Base-by-base conservation (phyloP, 2,113 vertebrate species). In the Ctenodactylus gundi region DNA sequence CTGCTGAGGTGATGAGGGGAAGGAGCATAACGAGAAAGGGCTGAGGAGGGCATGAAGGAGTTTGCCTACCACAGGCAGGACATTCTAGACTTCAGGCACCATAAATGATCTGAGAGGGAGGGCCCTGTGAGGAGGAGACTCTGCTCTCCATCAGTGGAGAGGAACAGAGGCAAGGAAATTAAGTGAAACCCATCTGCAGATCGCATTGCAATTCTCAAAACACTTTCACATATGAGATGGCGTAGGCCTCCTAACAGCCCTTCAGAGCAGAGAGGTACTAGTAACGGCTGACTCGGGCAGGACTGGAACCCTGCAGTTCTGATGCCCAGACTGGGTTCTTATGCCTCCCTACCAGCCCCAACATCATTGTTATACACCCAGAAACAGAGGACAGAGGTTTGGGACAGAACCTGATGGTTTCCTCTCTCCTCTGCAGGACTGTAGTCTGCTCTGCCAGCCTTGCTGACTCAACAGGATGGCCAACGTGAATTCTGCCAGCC, bases 401-500 rank as follows among this genome's bases (percentile, higher is more conserved):
- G 29, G 44, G 27, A 7, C 31, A 18, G 27, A 0, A 5, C 60
- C 89, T 94, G 2, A 97, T 3, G 0, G 15, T 70, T 60, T 39
- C 72, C 36, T 53, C n/a, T 10, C 51, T 44, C 93, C 78, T 60
- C 90, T 27, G 25, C 95, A 97, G 97, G 85, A 53, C 85, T 4
- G 39, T 85, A 82, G 83, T 6, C 34, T 7, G 1, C 31, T 0
- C 21, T 0, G 4, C 51, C 23, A 0, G 2, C 73, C 58, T 73
- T 0, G 0, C 83, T 77, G 88, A 96, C 86, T 97, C 98, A 97
- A 98, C 7, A 97, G 98, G 68, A 98, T 27, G 53, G 97, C 98
- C 97, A 98, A 97, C 1, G 29, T 98, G 94, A 98, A 93, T 77
- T 83, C 98, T 0, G 6, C 96, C 0, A 31, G 97, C 88, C 98